A percentile compares a stretch with the other conserved stretches of the same genome.
Conservation (phyloP, 2,113 vertebrate genomes). For the Xiphias gladius region DNA sequence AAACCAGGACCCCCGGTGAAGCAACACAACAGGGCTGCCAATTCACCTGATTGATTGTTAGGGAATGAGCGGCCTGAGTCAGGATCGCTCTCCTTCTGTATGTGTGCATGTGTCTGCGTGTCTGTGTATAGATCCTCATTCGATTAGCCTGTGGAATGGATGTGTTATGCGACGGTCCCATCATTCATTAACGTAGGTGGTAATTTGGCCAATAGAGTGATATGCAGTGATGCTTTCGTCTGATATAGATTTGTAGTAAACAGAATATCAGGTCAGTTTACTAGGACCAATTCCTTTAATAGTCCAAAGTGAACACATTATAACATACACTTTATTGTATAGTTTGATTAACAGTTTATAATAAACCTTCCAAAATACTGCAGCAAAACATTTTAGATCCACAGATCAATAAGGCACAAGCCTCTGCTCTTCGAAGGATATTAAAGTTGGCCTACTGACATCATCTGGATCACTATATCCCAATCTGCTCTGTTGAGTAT, state of each 20-base stretch:
- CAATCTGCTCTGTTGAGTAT: too few relatives aligned
- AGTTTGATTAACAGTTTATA: background rate
- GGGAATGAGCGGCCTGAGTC: background rate
- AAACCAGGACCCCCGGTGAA: slow-evolving; percentile 85
- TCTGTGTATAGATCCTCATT: background rate
- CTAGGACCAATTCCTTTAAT: background rate
- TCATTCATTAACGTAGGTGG: slow-evolving; percentile 12
- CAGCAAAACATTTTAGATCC: background rate
- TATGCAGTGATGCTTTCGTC: background rate
- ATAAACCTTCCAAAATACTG: background rate
- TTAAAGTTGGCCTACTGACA: background rate
- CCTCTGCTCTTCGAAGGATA: background rate
- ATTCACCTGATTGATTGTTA: slow-evolving; percentile 42
- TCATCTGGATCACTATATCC: background rate
- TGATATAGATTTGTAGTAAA: background rate
- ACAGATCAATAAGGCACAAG: background rate
- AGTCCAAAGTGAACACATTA: background rate
- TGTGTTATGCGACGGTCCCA: background rate
- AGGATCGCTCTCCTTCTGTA: background rate
- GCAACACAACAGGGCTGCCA: slow-evolving; percentile 78
- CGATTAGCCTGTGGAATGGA: background rate
- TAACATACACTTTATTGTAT: background rate
- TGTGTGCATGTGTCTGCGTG: background rate
- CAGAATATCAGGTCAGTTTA: background rate
- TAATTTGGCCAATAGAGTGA: background rate